Conservation (phyloP, 1,140 invertebrate genomes). For the Manduca sexta region DNA sequence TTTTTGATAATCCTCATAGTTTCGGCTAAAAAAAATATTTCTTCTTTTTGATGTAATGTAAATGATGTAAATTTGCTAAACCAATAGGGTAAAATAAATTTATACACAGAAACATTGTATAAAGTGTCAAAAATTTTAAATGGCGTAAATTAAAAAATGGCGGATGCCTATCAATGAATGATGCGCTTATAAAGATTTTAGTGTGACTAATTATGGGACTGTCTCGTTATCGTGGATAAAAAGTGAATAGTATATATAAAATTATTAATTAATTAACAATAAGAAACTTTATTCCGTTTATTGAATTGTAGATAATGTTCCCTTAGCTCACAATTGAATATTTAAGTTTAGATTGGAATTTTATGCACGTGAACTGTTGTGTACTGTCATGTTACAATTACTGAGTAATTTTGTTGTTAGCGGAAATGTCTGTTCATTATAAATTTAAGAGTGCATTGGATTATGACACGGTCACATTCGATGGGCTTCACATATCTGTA, state of each 20-base stretch:
- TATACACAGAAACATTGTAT: too few relatives aligned
- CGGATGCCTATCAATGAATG: background rate
- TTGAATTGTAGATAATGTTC: background rate
- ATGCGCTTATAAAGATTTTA: background rate
- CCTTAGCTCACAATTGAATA: background rate
- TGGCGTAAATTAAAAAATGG: background rate
- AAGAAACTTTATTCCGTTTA: background rate
- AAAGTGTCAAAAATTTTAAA: background rate
- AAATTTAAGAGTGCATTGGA: slow-evolving; percentile 97
- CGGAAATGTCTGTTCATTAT: slow-evolving; percentile 95
- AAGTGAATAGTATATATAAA: too few relatives aligned
- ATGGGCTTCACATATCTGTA: slow-evolving; percentile 96
- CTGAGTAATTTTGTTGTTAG: slow-evolving; percentile 22
- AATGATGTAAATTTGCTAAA: too few relatives aligned
- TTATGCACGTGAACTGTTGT: slow-evolving; percentile 29
- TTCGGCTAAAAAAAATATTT: too few relatives aligned
- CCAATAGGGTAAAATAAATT: too few relatives aligned
- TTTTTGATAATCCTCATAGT: too few relatives aligned
- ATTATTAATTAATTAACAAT: too few relatives aligned
- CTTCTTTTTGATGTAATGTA: too few relatives aligned
- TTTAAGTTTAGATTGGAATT: too few relatives aligned
- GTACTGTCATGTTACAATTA: slow-evolving; percentile 50
- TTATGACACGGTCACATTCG: slow-evolving; percentile 96
- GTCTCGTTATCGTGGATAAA: too few relatives aligned
- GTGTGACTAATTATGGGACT: background rate